Base-by-base conservation (phyloP, 2,797 vertebrate genomes). In the Oreonectes daqikongensis region DNA sequence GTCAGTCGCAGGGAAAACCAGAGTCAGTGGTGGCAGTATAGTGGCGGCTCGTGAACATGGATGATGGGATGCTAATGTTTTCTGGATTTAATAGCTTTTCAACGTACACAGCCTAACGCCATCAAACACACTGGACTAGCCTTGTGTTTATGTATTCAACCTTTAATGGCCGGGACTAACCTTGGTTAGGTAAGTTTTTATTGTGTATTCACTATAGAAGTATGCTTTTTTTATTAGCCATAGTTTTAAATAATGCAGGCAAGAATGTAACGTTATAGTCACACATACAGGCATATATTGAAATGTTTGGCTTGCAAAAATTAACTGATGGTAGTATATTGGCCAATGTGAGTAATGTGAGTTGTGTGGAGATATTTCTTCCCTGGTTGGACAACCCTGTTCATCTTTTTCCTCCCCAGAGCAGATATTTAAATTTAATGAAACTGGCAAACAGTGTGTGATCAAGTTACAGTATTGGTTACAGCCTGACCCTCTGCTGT, bases 401-500 rank as follows among this genome's bases (percentile, higher is more conserved):
- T 80, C 79, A 83, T 85, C 84, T 89, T 90, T 85, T 85, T 85
- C 86, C 79, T 79, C 87, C 86, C 83, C 77, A 77, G 12, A 81
- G 69, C 57, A 85, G 82, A 90, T 90, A 93, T 94, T 90, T 92
- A 94, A 94, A 91, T 92, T 94, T 94, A 94, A 94, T 94, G 92
- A 93, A 87, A 79, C 90, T 87, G 90, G 90, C 87, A 87, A 90
- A 90, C 90, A 90, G 89, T 83, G 84, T 83, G 82, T 79, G 92
- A 92, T 94, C 92, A 77, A 79, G 90, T 94, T 94, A 90, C 93
- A 88, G 89, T 91, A 92, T 94, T 86, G 89, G 91, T 94, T 94
- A 92, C 93, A 90, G 30, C 79, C 82, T 91, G 89, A 92, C 85
- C 90, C 86, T 86, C 77, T 81, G 84, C 81, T 88, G 86, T 87